Percentiles rank a stretch among this genome's conserved stretches.
phyloP scores from a whole-genome alignment of 2,797 vertebrate species.

The Corythornis leucogaster region DNA sequence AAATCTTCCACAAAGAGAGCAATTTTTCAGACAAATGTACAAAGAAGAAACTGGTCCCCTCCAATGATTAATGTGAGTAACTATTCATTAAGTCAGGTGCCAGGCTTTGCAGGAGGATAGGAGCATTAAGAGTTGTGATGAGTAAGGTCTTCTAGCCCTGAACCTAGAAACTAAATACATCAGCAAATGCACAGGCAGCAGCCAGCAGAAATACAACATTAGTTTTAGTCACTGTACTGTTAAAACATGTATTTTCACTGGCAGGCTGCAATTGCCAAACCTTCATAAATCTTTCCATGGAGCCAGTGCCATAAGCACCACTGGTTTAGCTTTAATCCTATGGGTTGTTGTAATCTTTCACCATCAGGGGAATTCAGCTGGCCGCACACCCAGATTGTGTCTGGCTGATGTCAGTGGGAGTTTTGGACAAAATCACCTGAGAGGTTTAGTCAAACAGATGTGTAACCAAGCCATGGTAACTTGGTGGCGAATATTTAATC shows the following conservation, averaged over 20 bases:
- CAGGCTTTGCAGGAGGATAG: constrained; percentile 17
- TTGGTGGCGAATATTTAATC: not conserved
- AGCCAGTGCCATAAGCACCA: not conserved
- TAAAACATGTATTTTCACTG: constrained; percentile 37
- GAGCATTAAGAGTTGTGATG: constrained; percentile 50
- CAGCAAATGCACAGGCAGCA: constrained; percentile 9
- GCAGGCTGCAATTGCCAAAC: not conserved
- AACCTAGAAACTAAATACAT: constrained; percentile 58
- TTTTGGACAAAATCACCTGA: not conserved
- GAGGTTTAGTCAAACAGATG: not conserved
- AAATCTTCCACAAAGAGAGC: constrained; percentile 45
- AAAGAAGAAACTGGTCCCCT: constrained; percentile 27
- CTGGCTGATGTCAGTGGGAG: not conserved
- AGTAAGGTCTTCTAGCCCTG: constrained; percentile 60
- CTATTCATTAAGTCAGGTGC: constrained; percentile 50
- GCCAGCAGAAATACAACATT: constrained; percentile 49
- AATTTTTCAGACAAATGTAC: constrained; percentile 50
- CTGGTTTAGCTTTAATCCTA: not conserved
- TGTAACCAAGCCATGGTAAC: not conserved
- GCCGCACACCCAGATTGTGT: not conserved
- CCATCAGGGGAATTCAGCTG: not conserved
- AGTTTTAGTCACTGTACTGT: constrained; percentile 49
- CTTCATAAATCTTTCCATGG: constrained; percentile 23
- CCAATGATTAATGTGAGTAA: constrained; percentile 56
- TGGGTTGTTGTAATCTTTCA: not conserved